Percentiles rank a stretch among this genome's conserved stretches.
Conservation (phyloP, 2,113 vertebrate species). For the Lampris incognitus region DNA sequence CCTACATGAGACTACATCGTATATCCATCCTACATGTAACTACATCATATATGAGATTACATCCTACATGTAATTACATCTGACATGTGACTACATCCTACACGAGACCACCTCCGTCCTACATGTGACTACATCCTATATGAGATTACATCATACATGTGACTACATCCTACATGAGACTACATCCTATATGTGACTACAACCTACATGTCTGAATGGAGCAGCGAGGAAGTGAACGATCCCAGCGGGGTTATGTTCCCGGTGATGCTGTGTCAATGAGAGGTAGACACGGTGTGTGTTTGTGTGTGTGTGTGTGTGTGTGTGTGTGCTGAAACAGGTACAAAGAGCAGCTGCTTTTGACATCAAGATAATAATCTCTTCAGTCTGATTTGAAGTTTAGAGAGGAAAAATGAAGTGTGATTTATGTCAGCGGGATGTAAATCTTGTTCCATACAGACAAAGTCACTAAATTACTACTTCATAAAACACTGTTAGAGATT, state of each 20-base stretch:
- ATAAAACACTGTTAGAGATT: not conserved
- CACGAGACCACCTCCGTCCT: conserved; percentile 55
- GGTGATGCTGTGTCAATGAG: conserved; percentile 24
- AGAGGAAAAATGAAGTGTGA: too few relatives aligned
- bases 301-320: conserved; percentile 11
- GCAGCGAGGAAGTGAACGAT: conserved; percentile 16
- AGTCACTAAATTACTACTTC: not conserved
- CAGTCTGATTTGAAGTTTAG: too few relatives aligned
- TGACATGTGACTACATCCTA: conserved; percentile 29
- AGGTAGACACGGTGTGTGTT: conserved; percentile 10
- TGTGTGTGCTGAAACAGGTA: not conserved
- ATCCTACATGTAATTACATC: too few relatives aligned
- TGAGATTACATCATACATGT: conserved; percentile 25
- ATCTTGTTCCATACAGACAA: not conserved
- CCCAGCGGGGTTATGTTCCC: conserved; percentile 67
- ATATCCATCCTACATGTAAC: conserved; percentile 57
- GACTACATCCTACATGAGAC: conserved; percentile 57
- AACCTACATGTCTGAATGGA: conserved; percentile 44
- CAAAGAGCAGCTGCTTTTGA: conserved; percentile 51
- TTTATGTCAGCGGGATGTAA: not conserved
- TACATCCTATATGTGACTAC: not conserved
- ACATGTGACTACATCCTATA: conserved; percentile 31
- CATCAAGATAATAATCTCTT: not conserved
- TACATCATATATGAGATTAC: not conserved
- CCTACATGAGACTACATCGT: conserved; percentile 4